A percentile compares a stretch with the other conserved stretches of the same genome.
Evolutionary conservation across 2,113 vertebrate species (phyloP).

Genomic region (Halcyon senegalensis): DNA sequence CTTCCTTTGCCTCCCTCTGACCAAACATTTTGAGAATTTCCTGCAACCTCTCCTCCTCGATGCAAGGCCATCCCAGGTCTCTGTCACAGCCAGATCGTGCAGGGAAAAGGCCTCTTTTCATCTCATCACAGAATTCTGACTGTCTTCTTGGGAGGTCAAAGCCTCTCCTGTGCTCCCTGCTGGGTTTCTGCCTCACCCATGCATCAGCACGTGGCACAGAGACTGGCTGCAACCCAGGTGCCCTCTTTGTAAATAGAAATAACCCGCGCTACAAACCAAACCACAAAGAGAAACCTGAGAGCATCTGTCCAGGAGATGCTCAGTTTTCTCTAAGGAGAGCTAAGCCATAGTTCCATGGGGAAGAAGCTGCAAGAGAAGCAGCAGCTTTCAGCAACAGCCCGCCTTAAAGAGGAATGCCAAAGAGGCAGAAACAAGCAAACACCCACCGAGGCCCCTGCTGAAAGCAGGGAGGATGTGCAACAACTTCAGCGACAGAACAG

Average conservation of each 20-base stretch:
- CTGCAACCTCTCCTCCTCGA: background rate
- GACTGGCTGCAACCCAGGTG: background rate
- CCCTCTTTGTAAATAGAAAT: background rate
- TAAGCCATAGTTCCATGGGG: background rate
- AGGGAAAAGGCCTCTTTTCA: background rate
- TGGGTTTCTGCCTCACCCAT: background rate
- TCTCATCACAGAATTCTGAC: too few relatives aligned
- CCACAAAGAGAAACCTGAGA: background rate
- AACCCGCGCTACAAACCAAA: background rate
- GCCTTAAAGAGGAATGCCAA: background rate
- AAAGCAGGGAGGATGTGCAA: background rate
- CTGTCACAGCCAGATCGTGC: background rate
- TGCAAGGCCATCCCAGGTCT: accelerated
- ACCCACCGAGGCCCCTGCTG: accelerated
- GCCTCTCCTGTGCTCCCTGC: background rate
- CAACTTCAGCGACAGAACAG: background rate
- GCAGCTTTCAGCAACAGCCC: background rate
- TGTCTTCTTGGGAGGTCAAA: background rate
- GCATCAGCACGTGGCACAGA: background rate
- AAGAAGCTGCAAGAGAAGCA: background rate
- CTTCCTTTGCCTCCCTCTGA: background rate
- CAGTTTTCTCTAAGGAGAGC: background rate
- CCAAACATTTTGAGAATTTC: background rate
- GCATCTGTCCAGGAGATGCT: accelerated
- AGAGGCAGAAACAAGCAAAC: background rate